These are phyloP conservation scores for Hetaerina titia DNA, from an alignment of 2,888 invertebrate genomes.

Conservation along the genomic window DNA sequence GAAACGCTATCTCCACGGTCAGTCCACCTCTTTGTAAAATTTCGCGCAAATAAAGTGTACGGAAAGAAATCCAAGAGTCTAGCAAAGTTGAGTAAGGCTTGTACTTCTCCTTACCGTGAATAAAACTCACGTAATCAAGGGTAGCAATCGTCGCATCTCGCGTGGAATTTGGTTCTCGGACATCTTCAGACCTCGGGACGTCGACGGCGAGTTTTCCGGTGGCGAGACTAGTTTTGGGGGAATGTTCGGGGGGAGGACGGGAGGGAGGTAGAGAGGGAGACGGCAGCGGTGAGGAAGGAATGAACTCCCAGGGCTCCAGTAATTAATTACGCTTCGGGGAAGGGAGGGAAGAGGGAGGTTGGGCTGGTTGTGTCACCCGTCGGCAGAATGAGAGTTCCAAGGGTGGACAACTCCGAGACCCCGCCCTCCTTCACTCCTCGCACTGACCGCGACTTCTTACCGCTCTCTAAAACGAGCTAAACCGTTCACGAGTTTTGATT, in stretches of 20 bases:
- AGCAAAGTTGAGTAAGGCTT: too few relatives aligned
- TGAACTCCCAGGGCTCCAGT: not conserved
- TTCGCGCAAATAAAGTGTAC: too few relatives aligned
- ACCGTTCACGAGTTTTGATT: conserved; percentile 32
- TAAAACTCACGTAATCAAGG: not conserved
- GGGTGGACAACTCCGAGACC: not conserved
- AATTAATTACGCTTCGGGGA: conserved; percentile 23
- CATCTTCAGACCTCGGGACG: not conserved
- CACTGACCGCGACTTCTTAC: not conserved
- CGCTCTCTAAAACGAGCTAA: not conserved
- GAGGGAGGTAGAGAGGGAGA: not conserved
- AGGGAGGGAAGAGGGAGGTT: not conserved
- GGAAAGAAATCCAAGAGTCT: too few relatives aligned
- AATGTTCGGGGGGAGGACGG: not conserved
- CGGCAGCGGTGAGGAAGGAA: not conserved
- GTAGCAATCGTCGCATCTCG: not conserved
- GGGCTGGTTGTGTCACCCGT: not conserved
- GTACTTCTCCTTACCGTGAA: too few relatives aligned
- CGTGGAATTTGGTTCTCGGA: not conserved
- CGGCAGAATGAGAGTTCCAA: not conserved
- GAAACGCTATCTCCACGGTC: too few relatives aligned
- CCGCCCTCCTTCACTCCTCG: not conserved
- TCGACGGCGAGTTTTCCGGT: not conserved
- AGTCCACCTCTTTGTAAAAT: too few relatives aligned
- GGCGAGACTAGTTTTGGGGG: not conserved